Evolutionary conservation across 2,113 vertebrate species (phyloP), one percentile per base, ranked within the genome.

Genomic region (Mesoclemmys tuberculata): DNA sequence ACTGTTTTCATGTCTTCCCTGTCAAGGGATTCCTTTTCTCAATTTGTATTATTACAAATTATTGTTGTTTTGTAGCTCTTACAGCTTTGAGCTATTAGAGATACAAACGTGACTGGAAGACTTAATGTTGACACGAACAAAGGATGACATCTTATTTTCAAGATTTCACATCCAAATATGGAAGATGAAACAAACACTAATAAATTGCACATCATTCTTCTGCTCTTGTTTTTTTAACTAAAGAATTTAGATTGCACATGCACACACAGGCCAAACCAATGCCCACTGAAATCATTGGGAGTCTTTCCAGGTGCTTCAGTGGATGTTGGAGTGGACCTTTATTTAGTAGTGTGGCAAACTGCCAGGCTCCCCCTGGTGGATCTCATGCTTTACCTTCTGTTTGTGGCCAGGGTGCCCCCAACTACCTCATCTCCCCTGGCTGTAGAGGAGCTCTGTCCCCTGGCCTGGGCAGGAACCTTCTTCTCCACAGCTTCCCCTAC

Each of bases 1-100:
- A 93, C 75, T 92, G 13, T 64, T 79, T 92, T 83, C 52, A 96
- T 88, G 22, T 92, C 48, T 93, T 84, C 91, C 51, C 48, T 97
- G 93, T 84, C 91, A 81, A 96, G 90, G 19, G 88, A 92, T 89
- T 1, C 18, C 58, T 61, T 77, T 95, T 92, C 51, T 88, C 22
- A 6, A 8, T 84, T 80, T 75, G 52, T 26, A 79, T 48, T 16
- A 55, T 91, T 88, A 87, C 80, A 58, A 54, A 46, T 4, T 80
- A 51, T 44, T 85, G 88, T 46, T 90, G 81, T 88, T 35, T 80
- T 46, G 16, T 68, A 86, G 22, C 7, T 64, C 35, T 96, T 56
- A 8, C 35, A 68, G 64, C 64, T 68, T 68, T 68, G 35, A 68
- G 64, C 35, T 68, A 16, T 68, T n/a, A 16, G 84, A 93, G 13